These are phyloP conservation scores for Lasioglossum albipes DNA, from an alignment of 1,140 invertebrate genomes.

Conservation along the genomic window DNA sequence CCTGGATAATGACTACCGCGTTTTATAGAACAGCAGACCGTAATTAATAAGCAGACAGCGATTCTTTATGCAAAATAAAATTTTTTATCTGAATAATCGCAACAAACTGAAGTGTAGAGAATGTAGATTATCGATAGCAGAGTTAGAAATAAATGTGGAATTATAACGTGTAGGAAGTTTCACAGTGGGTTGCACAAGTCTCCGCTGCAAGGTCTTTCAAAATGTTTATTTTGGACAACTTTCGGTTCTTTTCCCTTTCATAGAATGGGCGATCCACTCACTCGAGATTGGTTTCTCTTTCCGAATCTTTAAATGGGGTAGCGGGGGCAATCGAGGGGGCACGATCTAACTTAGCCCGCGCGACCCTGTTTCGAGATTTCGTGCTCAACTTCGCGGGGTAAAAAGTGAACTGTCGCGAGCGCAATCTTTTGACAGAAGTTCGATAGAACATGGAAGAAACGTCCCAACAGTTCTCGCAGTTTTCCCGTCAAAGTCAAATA, in stretches of 20 bases:
- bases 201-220: not conserved
- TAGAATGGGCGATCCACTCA: not conserved
- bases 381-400: not conserved
- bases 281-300: slow-evolving; percentile 7
- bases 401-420: not conserved
- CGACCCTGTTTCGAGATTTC: not conserved
- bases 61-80: too few species aligned
- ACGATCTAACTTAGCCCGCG: not conserved
- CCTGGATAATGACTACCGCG: too few species aligned
- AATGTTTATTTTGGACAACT: not conserved
- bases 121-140: too few species aligned
- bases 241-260: not conserved
- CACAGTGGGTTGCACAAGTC: not conserved
- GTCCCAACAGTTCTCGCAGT: not conserved
- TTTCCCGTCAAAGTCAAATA: not conserved
- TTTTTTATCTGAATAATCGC: too few species aligned
- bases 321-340: not conserved
- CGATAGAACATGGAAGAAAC: not conserved
- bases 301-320: not conserved
- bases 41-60: too few species aligned
- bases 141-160: too few species aligned
- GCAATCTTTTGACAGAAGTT: slow-evolving; percentile 12
- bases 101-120: too few species aligned
- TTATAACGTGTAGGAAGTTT: too few species aligned
- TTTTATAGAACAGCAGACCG: too few species aligned